Conservation (phyloP, 35 echinoderm and acorn worm genomes). For the Ptychodera flava region DNA sequence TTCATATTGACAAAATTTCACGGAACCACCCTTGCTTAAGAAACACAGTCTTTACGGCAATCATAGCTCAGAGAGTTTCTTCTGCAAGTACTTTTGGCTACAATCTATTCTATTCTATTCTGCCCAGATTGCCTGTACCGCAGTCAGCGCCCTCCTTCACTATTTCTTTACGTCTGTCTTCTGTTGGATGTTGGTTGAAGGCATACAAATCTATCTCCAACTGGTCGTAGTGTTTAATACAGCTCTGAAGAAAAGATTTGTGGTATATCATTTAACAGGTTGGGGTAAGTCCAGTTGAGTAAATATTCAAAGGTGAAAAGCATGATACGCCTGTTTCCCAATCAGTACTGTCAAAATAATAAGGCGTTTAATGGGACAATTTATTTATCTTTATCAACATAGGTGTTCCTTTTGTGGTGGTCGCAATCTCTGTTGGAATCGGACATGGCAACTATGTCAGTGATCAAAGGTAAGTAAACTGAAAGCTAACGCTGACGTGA, state of each 20-base stretch:
- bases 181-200: constrained; percentile 49
- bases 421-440: constrained; percentile 8
- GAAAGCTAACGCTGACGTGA: no score
- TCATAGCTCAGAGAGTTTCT: no score
- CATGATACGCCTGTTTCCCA: no score
- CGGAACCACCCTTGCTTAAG: no score
- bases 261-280: neutral
- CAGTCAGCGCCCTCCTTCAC: constrained; percentile 17
- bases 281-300: neutral
- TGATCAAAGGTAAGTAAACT: neutral
- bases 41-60: no score
- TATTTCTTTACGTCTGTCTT: constrained; percentile 42
- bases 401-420: constrained; percentile 12
- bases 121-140: constrained; percentile 35
- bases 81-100: no score
- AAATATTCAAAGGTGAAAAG: no score
- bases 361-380: no score
- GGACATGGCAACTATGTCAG: constrained; percentile 7
- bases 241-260: neutral
- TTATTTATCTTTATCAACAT: no score
- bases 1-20: no score
- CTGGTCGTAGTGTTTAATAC: constrained; percentile 43
- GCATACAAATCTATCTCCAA: constrained; percentile 38
- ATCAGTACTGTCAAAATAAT: no score
- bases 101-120: no score